Evolutionary conservation across 2,113 vertebrate species (phyloP).

Genomic region (Nannospalax galili): DNA sequence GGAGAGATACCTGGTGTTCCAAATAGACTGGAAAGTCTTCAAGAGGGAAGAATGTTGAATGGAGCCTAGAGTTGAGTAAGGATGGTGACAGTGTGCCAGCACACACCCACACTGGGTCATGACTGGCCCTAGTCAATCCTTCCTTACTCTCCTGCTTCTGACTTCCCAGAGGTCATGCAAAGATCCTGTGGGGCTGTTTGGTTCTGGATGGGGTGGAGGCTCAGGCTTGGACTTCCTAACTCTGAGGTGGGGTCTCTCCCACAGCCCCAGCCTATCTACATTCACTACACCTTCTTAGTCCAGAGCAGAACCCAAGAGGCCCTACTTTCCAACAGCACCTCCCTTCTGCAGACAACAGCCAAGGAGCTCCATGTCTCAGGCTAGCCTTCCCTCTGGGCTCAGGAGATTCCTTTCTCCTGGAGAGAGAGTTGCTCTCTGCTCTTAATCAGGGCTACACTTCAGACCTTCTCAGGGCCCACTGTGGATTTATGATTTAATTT

Average conservation of each 20-base stretch:
- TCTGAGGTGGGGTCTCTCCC: not conserved
- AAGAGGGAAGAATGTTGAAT: not conserved
- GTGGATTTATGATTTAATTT: constrained; percentile 83
- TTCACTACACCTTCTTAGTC: not conserved
- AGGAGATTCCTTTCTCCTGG: not conserved
- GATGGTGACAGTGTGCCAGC: not conserved
- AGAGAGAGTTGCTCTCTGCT: constrained; percentile 13
- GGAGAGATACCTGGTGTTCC: not conserved
- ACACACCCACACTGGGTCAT: not conserved
- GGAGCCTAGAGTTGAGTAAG: not conserved
- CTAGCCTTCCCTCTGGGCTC: not conserved
- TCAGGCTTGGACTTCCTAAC: not conserved
- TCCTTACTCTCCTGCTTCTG: not conserved
- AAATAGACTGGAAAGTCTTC: not conserved
- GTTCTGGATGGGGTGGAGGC: not conserved
- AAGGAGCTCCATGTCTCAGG: not conserved
- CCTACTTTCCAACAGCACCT: not conserved
- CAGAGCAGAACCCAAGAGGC: not conserved
- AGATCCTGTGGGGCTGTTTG: not conserved
- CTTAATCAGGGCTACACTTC: constrained; percentile 48
- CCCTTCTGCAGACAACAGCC: not conserved
- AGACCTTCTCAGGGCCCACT: constrained; percentile 41
- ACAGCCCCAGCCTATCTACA: not conserved
- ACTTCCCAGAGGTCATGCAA: not conserved
- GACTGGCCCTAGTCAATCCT: not conserved